These are phyloP conservation scores for Coregonus ussuriensis DNA, from an alignment of 2,797 vertebrate species.

Conservation along the genomic window DNA sequence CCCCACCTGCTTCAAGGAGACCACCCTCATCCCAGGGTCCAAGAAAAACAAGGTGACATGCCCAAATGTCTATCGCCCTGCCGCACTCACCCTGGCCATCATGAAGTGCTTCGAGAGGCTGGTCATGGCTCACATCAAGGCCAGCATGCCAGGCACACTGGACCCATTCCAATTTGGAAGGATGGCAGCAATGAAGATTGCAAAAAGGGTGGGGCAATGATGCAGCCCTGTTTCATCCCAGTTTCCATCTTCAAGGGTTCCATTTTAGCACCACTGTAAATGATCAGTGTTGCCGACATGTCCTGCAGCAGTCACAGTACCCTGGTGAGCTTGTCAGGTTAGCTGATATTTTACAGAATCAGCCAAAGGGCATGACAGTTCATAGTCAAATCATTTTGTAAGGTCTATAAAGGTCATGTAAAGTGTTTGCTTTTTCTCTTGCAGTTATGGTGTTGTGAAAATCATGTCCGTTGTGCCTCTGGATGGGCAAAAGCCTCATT, in stretches of 20 bases:
- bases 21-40: too few species aligned
- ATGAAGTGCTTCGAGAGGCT: constrained; percentile 33
- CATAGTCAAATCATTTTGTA: background rate
- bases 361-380: too few species aligned
- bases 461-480: background rate
- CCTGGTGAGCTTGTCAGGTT: background rate
- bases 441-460: background rate
- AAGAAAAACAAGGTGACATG: too few species aligned
- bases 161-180: background rate
- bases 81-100: background rate
- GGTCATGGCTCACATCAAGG: background rate
- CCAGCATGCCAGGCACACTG: too few species aligned
- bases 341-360: background rate
- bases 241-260: background rate
- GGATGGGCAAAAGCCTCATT: background rate
- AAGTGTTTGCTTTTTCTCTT: background rate
- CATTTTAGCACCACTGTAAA: constrained; percentile 1
- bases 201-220: constrained; percentile 9
- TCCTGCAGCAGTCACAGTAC: constrained; percentile 8
- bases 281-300: constrained; percentile 10
- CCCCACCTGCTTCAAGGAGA: too few species aligned
- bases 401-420: background rate
- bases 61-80: too few species aligned
- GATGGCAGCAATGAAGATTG: background rate
- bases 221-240: constrained; percentile 9